Base-by-base conservation (phyloP, 2,888 invertebrate genomes). In the Ceramica pisi region DNA sequence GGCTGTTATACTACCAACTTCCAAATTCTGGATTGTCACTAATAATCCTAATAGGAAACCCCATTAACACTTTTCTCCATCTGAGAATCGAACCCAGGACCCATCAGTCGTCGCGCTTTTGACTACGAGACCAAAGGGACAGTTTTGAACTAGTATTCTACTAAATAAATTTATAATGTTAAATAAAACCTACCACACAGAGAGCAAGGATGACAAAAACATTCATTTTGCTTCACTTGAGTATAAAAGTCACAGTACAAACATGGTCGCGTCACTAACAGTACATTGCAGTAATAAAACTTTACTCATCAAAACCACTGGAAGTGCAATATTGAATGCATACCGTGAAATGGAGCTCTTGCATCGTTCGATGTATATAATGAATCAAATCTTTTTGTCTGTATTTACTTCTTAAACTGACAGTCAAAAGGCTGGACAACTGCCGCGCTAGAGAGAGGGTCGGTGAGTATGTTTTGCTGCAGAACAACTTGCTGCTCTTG, bases 281-380 rank as follows among this genome's bases (percentile, higher is more conserved):
- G 44, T 67, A 67, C 67, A 23, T 61, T 59, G 31, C 12, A 53
- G 71, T 60, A 79, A 86, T 86, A 80, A 86, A 85, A 85, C 26
- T 79, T 83, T 79, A 55, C 59, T 78, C 75, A 86, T 86, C 77
- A 85, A 74, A 67, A 55, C 48, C 35, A 41, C 48, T 50, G 63
- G 21, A 51, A 70, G 38, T 68, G 59, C n/a, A 71, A 76, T 83
- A 86, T 81, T 79, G 81, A 80, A 84, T 74, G 75, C 88, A 87
- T 67, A 84, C 86, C 88, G 86, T 89, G 88, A 87, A 89, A 89
- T 88, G 57, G 71, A 69, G 61, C 50, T 19, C 56, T 51, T 44
- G 21, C 55, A 26, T n/a, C 9, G n/a, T 14, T 65, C 19, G 14
- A 57, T 53, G 48, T 48, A 9, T 69, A 41, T 63, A 16, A n/a